A percentile compares a stretch with the other conserved stretches of the same genome.
Evolutionary conservation across 2,888 invertebrate genomes (phyloP).

Genomic region (Clusia tigrina): DNA sequence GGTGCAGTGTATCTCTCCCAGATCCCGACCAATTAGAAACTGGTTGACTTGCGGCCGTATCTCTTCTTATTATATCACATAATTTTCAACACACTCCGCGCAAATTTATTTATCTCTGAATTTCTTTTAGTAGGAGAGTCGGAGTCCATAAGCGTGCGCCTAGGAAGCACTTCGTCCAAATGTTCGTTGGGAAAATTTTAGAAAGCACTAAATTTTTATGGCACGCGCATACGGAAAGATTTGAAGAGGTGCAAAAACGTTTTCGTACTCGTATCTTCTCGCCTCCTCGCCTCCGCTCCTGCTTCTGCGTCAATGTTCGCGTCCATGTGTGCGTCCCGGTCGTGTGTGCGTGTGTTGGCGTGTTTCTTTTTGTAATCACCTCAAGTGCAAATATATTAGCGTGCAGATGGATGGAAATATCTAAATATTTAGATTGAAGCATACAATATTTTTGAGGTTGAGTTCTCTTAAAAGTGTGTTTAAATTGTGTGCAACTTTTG

Average conservation of each 20-base stretch:
- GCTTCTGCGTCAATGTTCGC: no score
- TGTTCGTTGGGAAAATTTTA: not conserved
- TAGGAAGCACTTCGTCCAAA: no score
- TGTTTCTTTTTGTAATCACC: not conserved
- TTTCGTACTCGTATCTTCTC: no score
- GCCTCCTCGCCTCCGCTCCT: no score
- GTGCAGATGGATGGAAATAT: not conserved
- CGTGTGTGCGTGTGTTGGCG: not conserved
- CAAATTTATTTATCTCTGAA: no score
- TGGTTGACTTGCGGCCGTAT: not conserved
- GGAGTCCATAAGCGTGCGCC: no score
- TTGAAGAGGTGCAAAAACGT: no score
- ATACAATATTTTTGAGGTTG: not conserved
- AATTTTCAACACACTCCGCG: constrained; percentile 5
- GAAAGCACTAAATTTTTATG: not conserved
- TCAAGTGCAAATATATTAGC: not conserved
- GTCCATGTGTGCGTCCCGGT: no score
- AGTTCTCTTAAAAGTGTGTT: constrained; percentile 3
- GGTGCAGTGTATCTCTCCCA: no score
- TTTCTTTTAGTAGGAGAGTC: no score
- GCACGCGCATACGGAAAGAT: no score
- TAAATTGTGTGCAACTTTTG: not conserved
- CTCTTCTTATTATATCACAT: not conserved
- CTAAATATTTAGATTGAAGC: constrained; percentile 10
- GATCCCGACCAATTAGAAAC: no score